Base-by-base conservation (phyloP, 2,888 invertebrate species). In the Ptycholaimellus sp. region DNA sequence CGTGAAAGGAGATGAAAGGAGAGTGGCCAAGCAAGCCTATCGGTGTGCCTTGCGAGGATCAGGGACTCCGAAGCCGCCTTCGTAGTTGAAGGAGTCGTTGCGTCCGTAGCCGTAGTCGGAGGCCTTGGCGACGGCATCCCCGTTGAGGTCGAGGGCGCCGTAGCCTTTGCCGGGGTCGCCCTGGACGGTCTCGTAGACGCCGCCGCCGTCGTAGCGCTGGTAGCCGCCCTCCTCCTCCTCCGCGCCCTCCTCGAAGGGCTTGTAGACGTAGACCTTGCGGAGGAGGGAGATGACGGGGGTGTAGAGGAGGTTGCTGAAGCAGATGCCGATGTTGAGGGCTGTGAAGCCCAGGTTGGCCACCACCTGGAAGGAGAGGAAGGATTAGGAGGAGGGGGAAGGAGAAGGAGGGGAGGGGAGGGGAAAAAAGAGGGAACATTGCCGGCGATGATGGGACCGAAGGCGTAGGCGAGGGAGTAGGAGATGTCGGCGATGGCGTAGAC, bases 381-480 rank as follows among this genome's bases (percentile, higher is more conserved):
- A n/a, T n/a, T n/a, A n/a, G n/a, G n/a, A n/a, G n/a, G n/a, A n/a
- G n/a, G n/a, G n/a, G n/a, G n/a, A n/a, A n/a, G n/a, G n/a, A n/a
- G n/a, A n/a, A n/a, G n/a, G n/a, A n/a, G n/a, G n/a, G n/a, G n/a
- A n/a, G n/a, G n/a, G n/a, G n/a, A n/a, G n/a, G n/a, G n/a, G n/a
- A n/a, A n/a, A n/a, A n/a, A n/a, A n/a, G n/a, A n/a, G n/a, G n/a
- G n/a, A n/a, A n/a, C n/a, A n/a, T n/a, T n/a, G 20, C 93, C 96
- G 9, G 96, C 96, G 36, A 99, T 82, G 41, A 99, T 82, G 1
- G 96, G 96, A 0, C 96, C 96, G 22, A 99, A 74, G 7, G 96
- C 96, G 60, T 99, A 99, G 1, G 96, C 96, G 43, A 96, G 70
- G 18, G 85, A 90, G 62, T 99, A 99, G 2, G 90, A 90, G 53